Evolutionary conservation across 2,113 vertebrate species (phyloP), one percentile per base, ranked within the genome.

Genomic region (Gasterosteus aculeatus): DNA sequence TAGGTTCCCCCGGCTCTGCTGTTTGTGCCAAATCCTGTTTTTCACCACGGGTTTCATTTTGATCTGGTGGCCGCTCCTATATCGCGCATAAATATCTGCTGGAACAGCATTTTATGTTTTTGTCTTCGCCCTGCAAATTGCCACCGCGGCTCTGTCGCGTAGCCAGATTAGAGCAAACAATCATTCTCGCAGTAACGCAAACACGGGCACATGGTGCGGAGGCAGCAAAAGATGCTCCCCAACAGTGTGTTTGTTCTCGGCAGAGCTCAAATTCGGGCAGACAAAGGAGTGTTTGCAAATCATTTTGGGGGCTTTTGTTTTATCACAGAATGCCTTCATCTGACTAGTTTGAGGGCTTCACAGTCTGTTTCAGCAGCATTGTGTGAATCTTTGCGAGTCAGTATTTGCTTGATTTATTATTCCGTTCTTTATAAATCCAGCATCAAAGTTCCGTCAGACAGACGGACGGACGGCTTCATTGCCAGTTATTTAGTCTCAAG

Each of bases 171-270:
- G 61, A 70, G 63, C 59, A 85, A 85, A 81, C 81, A 84, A 61
- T 73, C 65, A 56, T 56, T 61, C 72, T 56, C 8, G 10, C 58
- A 49, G 51, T 60, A 57, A 54, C 68, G 65, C 82, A 86, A 78
- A 81, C 80, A 77, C 59, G 16, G n/a, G 61, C 83, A 78, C 77
- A 72, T 47, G 66, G 56, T 57, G 66, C 54, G 12, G 74, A 61
- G 57, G 54, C 69, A 72, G 70, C 65, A 56, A 35, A 47, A 71
- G 75, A 78, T 47, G 69, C 56, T 72, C 26, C 39, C 42, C 46
- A 46, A 73, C 56, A 54, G 3, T 7, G 72, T 91, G 79, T 91
- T 91, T 92, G 89, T 71, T 81, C 81, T 72, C n/a, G 31, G 69
- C 85, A 77, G 79, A 42, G 4, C 10, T 64, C 76, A 82, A 79